These are phyloP conservation scores for Neuroscelio doddi DNA, from an alignment of 2,888 invertebrate species.

Conservation along the genomic window DNA sequence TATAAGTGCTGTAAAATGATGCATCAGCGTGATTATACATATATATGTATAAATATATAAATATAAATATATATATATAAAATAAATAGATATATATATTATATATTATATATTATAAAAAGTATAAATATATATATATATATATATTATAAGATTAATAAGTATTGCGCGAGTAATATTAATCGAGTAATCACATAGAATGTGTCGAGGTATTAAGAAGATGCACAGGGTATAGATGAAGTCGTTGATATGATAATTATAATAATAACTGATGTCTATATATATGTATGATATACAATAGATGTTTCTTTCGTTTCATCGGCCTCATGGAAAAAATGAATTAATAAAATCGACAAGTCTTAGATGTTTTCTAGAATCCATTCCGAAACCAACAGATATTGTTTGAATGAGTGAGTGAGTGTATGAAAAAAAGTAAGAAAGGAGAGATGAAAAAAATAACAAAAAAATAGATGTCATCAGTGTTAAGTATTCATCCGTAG, in stretches of 20 bases:
- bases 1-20: slow-evolving; percentile 65
- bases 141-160: slow-evolving; percentile 36
- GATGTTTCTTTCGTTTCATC: slow-evolving; percentile 69
- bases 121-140: slow-evolving; percentile 54
- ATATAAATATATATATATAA: slow-evolving; percentile 57
- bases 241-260: slow-evolving; percentile 67
- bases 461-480: slow-evolving; percentile 65
- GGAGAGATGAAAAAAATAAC: slow-evolving; percentile 33
- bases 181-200: slow-evolving; percentile 67
- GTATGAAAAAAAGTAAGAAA: slow-evolving; percentile 26
- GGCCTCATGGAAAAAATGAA: slow-evolving; percentile 62
- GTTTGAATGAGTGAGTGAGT: slow-evolving; percentile 24
- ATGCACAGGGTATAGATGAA: slow-evolving; percentile 73
- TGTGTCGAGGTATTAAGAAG: slow-evolving; percentile 69
- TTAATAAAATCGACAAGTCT: slow-evolving; percentile 61
- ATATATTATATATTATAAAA: slow-evolving; percentile 56
- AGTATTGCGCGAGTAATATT: slow-evolving; percentile 54
- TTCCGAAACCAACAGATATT: slow-evolving; percentile 56
- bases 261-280: slow-evolving; percentile 69
- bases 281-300: slow-evolving; percentile 59
- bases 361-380: slow-evolving; percentile 66
- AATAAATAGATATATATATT: slow-evolving; percentile 50
- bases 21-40: slow-evolving; percentile 68
- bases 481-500: slow-evolving; percentile 65
- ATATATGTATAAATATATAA: slow-evolving; percentile 58